Conservation (phyloP, 2,113 vertebrate species). For the Oreocharis arfaki region DNA sequence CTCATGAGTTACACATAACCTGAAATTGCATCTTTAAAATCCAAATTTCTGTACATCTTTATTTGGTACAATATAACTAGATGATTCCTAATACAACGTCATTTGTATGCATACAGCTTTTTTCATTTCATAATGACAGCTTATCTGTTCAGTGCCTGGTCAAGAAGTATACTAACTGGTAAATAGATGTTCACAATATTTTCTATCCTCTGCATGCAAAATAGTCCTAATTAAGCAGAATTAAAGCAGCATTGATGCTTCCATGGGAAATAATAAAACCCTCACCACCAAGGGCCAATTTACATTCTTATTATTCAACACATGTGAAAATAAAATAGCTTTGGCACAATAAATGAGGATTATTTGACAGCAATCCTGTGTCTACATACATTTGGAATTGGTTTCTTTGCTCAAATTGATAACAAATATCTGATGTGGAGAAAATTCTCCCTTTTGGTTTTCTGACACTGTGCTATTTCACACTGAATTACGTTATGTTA, state of each 20-base stretch:
- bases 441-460: slow-evolving; percentile 13
- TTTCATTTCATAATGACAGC: slow-evolving; percentile 15
- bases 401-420: slow-evolving; percentile 13
- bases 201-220: slow-evolving; percentile 41
- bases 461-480: neutral
- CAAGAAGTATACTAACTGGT: slow-evolving; percentile 6
- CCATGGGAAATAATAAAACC: slow-evolving; percentile 18
- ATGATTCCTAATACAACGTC: neutral
- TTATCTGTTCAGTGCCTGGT: neutral
- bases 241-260: slow-evolving; percentile 52
- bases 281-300: slow-evolving; percentile 24
- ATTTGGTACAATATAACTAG: neutral
- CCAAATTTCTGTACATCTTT: neutral
- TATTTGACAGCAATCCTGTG: slow-evolving; percentile 18
- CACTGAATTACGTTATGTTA: slow-evolving; percentile 2
- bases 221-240: slow-evolving; percentile 57
- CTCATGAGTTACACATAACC: neutral
- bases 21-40: neutral
- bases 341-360: slow-evolving; percentile 53
- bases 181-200: slow-evolving; percentile 44
- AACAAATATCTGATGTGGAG: slow-evolving; percentile 31
- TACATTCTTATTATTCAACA: slow-evolving; percentile 52
- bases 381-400: slow-evolving; percentile 31
- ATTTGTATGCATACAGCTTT: neutral
- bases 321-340: slow-evolving; percentile 47